phyloP scores from a whole-genome alignment of 2,888 invertebrate species.

The Acheta domesticus region DNA sequence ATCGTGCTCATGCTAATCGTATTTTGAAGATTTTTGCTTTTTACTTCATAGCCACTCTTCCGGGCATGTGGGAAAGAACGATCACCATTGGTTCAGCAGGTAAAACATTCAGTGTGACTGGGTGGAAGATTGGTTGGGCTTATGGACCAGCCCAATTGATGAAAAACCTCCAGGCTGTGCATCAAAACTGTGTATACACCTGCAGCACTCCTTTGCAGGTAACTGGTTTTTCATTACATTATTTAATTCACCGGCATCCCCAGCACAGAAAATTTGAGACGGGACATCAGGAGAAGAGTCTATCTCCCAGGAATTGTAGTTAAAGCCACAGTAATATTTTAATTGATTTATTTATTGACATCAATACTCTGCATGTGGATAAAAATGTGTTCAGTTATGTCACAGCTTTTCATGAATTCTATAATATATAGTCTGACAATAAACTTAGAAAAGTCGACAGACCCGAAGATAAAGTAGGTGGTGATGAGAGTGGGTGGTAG shows the following conservation, averaged over 20 bases:
- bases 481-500: no score
- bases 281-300: no score
- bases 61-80: slow-evolving; percentile 97
- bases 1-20: no score
- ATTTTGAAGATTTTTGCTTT: background rate
- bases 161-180: slow-evolving; percentile 77
- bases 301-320: background rate
- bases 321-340: no score
- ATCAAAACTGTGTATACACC: slow-evolving; percentile 93
- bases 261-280: no score
- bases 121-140: slow-evolving; percentile 97
- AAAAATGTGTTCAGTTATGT: no score
- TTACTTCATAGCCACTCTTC: slow-evolving; percentile 69
- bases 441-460: no score
- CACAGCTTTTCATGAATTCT: no score
- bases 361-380: no score
- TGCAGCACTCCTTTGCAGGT: slow-evolving; percentile 84
- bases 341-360: background rate
- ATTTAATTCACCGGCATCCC: no score
- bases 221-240: slow-evolving; percentile 23
- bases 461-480: no score
- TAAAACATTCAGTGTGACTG: slow-evolving; percentile 96
- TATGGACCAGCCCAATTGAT: slow-evolving; percentile 85
- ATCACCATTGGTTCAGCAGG: slow-evolving; percentile 96
- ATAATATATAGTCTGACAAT: no score